These are phyloP conservation scores for Temnothorax curvispinosus DNA, from an alignment of 1,140 invertebrate species.

Conservation along the genomic window DNA sequence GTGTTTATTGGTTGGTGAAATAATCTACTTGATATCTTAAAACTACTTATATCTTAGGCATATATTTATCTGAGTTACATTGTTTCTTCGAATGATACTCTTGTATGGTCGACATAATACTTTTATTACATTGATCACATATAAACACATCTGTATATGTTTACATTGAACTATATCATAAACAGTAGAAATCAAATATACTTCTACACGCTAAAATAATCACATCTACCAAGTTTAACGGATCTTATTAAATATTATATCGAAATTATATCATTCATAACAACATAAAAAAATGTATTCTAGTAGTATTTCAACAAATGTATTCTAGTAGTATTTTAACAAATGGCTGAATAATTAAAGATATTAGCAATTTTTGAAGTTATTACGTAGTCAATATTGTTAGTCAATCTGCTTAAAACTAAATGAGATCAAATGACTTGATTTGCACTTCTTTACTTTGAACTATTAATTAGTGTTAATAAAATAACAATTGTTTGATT, in stretches of 20 bases:
- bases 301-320: too few species aligned
- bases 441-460: background rate
- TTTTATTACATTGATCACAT: background rate
- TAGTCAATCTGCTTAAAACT: background rate
- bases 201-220: background rate
- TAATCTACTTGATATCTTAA: background rate
- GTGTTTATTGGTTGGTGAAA: too few species aligned
- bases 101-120: background rate
- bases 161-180: background rate
- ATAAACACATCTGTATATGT: background rate
- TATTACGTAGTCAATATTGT: too few species aligned
- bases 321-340: too few species aligned
- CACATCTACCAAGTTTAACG: background rate
- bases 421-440: background rate
- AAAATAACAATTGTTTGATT: background rate
- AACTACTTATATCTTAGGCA: background rate
- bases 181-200: too few species aligned
- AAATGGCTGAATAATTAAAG: background rate
- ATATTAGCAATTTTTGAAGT: background rate
- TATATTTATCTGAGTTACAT: background rate
- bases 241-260: too few species aligned
- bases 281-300: too few species aligned
- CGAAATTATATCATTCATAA: too few species aligned
- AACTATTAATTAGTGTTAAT: background rate
- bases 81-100: too few species aligned